Conservation (phyloP, 1,140 invertebrate genomes). For the Chelonus insularis region DNA sequence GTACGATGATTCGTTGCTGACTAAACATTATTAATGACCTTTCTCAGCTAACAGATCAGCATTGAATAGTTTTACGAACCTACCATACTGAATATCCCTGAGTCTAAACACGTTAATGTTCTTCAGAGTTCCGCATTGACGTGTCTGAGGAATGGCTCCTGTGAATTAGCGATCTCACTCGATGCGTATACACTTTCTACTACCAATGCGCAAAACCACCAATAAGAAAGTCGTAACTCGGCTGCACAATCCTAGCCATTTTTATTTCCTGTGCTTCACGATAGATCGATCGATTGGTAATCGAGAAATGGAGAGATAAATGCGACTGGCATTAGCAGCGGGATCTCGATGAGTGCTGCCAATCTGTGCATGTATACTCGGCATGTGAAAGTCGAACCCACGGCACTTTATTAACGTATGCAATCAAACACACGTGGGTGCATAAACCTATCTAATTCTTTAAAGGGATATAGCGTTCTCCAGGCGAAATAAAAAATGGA, state of each 20-base stretch:
- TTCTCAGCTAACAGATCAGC: slow-evolving; percentile 5
- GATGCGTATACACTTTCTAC: not conserved
- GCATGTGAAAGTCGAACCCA: slow-evolving; percentile 13
- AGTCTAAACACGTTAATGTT: slow-evolving; percentile 11
- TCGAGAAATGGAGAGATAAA: slow-evolving; percentile 6
- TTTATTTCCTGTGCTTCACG: not conserved
- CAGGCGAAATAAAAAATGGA: no score
- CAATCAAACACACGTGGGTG: slow-evolving; percentile 8
- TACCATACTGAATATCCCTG: not conserved
- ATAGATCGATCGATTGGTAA: slow-evolving; percentile 15
- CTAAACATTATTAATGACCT: slow-evolving; percentile 24
- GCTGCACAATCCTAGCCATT: slow-evolving; percentile 1
- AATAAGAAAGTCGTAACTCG: not conserved
- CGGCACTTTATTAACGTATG: slow-evolving; percentile 13
- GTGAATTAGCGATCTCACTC: slow-evolving; percentile 1
- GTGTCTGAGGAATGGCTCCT: not conserved
- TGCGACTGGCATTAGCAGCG: not conserved
- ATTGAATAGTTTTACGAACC: slow-evolving; percentile 9
- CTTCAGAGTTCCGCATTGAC: slow-evolving; percentile 1
- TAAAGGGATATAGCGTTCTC: not conserved
- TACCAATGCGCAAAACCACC: not conserved
- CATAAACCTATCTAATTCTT: not conserved
- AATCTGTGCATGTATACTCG: not conserved
- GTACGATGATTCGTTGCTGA: slow-evolving; percentile 18
- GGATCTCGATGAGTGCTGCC: slow-evolving; percentile 10